These are phyloP conservation scores for Thymelicus acteon DNA, from an alignment of 2,888 invertebrate species.

Conservation along the genomic window DNA sequence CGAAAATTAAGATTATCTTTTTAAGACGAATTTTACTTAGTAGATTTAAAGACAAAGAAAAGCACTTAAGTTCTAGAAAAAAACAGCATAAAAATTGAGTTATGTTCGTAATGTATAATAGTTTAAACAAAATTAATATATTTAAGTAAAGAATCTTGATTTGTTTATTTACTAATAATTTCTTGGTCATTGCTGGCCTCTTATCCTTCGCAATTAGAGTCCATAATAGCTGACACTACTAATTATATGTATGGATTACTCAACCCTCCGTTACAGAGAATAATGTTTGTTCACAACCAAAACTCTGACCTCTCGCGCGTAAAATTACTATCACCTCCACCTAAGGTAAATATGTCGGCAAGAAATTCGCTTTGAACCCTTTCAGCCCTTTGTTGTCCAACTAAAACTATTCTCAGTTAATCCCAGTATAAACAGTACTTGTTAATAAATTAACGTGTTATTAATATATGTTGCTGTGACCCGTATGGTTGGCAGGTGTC, in stretches of 20 bases:
- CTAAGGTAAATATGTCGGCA: conserved; percentile 84
- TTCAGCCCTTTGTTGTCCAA: conserved; percentile 82
- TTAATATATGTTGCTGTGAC: conserved; percentile 83
- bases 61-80: background rate
- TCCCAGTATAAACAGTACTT: conserved; percentile 83
- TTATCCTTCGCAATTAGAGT: conserved; percentile 35
- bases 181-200: conserved; percentile 17
- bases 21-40: too few relatives aligned
- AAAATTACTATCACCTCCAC: conserved; percentile 84
- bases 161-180: conserved; percentile 21
- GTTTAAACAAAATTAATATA: background rate
- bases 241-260: conserved; percentile 50
- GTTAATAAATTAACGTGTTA: conserved; percentile 84
- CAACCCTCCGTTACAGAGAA: conserved; percentile 54
- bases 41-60: background rate
- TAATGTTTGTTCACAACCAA: conserved; percentile 55
- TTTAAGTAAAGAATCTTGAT: conserved; percentile 10
- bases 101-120: too few relatives aligned
- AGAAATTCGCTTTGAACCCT: conserved; percentile 85
- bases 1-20: too few relatives aligned
- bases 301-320: conserved; percentile 80
- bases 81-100: too few relatives aligned
- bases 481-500: conserved; percentile 78
- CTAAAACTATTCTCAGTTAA: conserved; percentile 85
- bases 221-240: conserved; percentile 36